Evolutionary conservation across 2,797 vertebrate species (phyloP).

Genomic region (Chromobotia macracanthus): DNA sequence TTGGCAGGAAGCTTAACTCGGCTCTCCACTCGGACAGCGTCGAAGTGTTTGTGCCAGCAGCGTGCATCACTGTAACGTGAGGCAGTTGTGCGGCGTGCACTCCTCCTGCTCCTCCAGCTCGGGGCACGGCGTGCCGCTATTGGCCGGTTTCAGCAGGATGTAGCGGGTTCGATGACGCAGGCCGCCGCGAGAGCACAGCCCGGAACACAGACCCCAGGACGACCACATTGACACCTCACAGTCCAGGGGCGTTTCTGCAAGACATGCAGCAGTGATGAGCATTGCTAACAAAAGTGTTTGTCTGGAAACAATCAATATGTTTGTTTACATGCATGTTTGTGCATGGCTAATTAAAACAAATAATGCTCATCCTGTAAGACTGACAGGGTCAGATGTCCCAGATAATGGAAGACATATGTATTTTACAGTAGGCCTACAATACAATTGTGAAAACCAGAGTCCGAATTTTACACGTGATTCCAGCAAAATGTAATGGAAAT

Average conservation of each 20-base stretch:
- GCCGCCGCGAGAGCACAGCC: conserved; percentile 75
- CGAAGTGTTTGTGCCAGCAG: conserved; percentile 46
- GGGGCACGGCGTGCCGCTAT: conserved; percentile 79
- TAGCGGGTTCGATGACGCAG: conserved; percentile 80
- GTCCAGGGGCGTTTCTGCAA: conserved; percentile 79
- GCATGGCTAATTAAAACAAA: neutral
- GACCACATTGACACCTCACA: conserved; percentile 84
- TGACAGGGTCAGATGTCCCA: neutral
- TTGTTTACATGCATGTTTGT: conserved; percentile 5
- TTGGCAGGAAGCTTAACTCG: conserved; percentile 41
- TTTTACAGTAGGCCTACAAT: neutral
- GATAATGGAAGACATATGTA: neutral
- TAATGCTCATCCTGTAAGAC: no score
- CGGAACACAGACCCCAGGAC: conserved; percentile 81
- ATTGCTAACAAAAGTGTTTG: neutral
- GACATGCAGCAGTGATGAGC: conserved; percentile 5
- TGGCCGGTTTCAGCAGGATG: conserved; percentile 80
- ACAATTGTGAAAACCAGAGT: neutral
- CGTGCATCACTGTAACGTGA: conserved; percentile 68
- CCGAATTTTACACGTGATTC: neutral
- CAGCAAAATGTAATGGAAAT: neutral
- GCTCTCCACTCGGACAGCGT: conserved; percentile 40
- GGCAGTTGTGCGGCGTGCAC: conserved; percentile 76
- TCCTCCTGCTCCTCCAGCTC: conserved; percentile 81
- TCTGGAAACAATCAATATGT: conserved; percentile 18